phyloP scores from a whole-genome alignment of 2,797 vertebrate species.

The Eulemur coronatus region DNA sequence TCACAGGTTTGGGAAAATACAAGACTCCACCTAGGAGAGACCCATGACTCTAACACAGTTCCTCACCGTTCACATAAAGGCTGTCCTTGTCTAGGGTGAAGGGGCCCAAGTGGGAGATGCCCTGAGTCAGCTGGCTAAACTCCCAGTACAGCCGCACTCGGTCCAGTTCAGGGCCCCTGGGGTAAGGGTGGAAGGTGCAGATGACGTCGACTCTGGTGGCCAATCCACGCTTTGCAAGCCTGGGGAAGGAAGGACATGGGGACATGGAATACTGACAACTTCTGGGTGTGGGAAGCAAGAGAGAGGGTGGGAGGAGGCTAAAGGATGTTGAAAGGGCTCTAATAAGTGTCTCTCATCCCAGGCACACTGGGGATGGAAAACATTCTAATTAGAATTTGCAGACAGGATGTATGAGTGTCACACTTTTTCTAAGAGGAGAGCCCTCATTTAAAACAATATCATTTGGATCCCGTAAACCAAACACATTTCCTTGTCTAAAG shows the following conservation, averaged over 20 bases:
- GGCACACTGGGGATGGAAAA: background rate
- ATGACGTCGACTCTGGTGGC: background rate
- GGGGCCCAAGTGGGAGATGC: slow-evolving; percentile 73
- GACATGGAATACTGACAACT: fast-evolving
- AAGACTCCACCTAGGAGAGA: background rate
- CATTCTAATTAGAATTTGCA: background rate
- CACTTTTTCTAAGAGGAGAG: background rate
- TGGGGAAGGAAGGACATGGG: background rate
- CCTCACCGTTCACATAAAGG: slow-evolving; percentile 79
- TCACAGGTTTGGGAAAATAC: background rate
- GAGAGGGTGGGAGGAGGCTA: too few relatives aligned
- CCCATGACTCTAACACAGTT: fast-evolving
- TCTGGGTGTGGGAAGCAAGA: too few relatives aligned
- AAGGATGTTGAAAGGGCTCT: too few relatives aligned
- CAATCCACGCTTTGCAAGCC: background rate
- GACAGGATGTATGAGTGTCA: background rate
- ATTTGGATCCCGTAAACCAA: background rate
- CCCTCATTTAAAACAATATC: background rate
- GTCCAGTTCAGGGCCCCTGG: slow-evolving; percentile 33
- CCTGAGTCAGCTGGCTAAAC: slow-evolving; percentile 74
- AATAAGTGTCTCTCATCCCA: background rate
- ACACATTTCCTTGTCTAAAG: background rate
- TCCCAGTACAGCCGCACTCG: slow-evolving; percentile 73
- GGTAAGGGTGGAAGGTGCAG: slow-evolving; percentile 6
- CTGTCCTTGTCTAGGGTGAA: slow-evolving; percentile 79